Percentiles rank a stretch among this genome's conserved stretches.
Conservation (phyloP, 2,888 invertebrate genomes). For the Meteorus cinctellus region DNA sequence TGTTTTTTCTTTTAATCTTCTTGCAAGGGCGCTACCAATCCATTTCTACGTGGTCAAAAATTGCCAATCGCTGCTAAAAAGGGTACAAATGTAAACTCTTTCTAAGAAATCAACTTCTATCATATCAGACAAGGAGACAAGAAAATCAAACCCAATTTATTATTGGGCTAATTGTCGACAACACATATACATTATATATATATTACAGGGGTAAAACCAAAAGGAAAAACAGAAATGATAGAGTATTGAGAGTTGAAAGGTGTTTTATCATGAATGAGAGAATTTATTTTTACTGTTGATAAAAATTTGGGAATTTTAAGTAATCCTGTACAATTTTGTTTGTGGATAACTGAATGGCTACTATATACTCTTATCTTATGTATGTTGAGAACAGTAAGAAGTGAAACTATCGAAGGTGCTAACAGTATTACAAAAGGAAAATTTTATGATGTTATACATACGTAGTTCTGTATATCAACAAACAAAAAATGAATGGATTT, state of each 20-base stretch:
- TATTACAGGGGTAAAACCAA: not conserved
- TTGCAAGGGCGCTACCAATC: slow-evolving; percentile 82
- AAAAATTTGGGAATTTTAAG: not conserved
- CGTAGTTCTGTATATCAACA: not conserved
- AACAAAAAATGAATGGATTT: not conserved
- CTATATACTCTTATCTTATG: not conserved
- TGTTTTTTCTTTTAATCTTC: slow-evolving; percentile 44
- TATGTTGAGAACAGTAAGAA: no score
- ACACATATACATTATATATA: not conserved
- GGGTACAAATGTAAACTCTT: slow-evolving; percentile 81
- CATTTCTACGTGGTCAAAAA: slow-evolving; percentile 88
- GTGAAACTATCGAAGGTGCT: not conserved
- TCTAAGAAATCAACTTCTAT: slow-evolving; percentile 50
- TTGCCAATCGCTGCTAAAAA: slow-evolving; percentile 95
- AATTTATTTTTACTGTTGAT: slow-evolving; percentile 17
- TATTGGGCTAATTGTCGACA: not conserved
- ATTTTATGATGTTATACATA: slow-evolving; percentile 14
- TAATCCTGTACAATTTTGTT: not conserved
- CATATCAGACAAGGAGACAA: slow-evolving; percentile 2
- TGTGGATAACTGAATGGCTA: not conserved
- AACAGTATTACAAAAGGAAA: not conserved
- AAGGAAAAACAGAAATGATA: not conserved
- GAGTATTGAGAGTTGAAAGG: not conserved
- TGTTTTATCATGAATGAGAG: not conserved
- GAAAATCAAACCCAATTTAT: not conserved